Conservation (phyloP, 2,113 vertebrate species). For the Ploceus nigricollis region DNA sequence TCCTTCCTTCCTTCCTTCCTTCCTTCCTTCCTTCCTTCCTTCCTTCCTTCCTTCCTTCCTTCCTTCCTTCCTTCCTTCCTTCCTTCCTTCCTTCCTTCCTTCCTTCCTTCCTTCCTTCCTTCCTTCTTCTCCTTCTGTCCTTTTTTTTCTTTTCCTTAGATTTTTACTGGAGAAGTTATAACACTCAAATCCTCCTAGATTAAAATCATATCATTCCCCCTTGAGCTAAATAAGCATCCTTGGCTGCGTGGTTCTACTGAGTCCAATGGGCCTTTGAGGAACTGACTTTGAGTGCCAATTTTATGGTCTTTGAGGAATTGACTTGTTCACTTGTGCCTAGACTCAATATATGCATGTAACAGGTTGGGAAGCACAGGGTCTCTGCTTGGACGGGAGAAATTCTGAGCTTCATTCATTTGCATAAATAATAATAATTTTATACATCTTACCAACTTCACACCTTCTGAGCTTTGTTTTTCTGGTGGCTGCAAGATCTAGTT, state of each 20-base stretch:
- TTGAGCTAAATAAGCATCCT: not conserved
- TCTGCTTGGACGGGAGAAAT: not conserved
- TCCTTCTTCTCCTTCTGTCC: accelerated
- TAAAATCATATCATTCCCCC: not conserved
- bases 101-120: no score
- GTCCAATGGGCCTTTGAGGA: not conserved
- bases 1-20: not conserved
- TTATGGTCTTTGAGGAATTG: not conserved
- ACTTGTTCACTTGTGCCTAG: not conserved
- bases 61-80: not conserved
- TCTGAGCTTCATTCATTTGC: not conserved
- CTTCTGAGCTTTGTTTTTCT: not conserved
- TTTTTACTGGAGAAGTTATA: not conserved
- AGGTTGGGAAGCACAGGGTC: not conserved
- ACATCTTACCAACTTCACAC: not conserved
- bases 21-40: not conserved
- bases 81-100: no score
- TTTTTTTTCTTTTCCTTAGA: not conserved
- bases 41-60: no score
- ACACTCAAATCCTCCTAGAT: not conserved
- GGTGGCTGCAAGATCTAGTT: not conserved
- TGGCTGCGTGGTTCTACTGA: not conserved
- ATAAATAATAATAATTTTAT: not conserved
- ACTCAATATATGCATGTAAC: not conserved
- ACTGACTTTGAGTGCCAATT: not conserved